Base-by-base conservation (phyloP, 2,888 invertebrate species). In the Eilema caniola region DNA sequence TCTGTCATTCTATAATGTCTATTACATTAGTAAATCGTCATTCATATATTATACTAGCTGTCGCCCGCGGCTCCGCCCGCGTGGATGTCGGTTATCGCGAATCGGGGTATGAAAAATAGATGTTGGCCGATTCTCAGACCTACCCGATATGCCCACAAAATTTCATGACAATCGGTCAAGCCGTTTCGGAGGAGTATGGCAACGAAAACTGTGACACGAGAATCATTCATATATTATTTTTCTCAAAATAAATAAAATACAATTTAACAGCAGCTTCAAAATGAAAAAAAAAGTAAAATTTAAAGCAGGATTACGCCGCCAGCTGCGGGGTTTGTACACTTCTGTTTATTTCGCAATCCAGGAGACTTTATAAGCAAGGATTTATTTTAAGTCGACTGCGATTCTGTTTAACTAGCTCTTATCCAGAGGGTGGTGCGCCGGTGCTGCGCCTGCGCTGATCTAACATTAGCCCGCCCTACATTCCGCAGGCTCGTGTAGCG, bases 381-480 rank as follows among this genome's bases (percentile, higher is more conserved):
- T 86, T 84, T 86, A 85, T 86, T 83, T 86, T 82, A 82, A 76
- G 74, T 71, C 70, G 69, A 69, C 70, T 77, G 70, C 73, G 75
- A 81, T 83, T 85, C 76, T 77, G 78, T 85, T 86, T 77, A 84
- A 79, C 87, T 89, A 88, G 85, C 81, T 88, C 84, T 86, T 83
- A 88, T 89, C 86, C 88, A 88, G 88, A 88, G 87, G 89, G 87
- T 86, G 86, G 83, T 89, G 89, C 86, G 87, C 78, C 82, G 77
- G 84, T 86, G 88, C 84, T 81, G 88, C 86, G 88, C 85, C 84
- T 81, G 88, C 86, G 88, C 85, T 81, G 88, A 79, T 89, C 94
- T 93, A 94, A 93, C 91, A 91, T 94, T 94, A 94, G 93, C 90
- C 84, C 88, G 91, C 86, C 92, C 91, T 90, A 92, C 91, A 93